Evolutionary conservation across 2,113 vertebrate species (phyloP).

Genomic region (Pygoscelis adeliae): DNA sequence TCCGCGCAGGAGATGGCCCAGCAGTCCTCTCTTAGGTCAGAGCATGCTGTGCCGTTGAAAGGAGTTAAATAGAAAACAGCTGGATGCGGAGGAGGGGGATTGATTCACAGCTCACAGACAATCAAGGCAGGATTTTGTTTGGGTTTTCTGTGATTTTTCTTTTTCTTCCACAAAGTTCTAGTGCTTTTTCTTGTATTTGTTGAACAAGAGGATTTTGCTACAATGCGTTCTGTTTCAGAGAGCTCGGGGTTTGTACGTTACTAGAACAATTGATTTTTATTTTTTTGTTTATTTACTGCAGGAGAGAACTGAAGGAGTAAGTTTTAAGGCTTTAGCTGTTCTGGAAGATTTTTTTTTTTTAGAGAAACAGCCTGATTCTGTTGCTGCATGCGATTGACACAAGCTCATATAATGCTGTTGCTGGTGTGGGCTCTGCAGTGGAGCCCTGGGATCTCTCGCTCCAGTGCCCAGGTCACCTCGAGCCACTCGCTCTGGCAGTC

Average conservation of each 20-base stretch:
- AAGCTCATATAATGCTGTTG: not conserved
- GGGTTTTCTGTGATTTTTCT: not conserved
- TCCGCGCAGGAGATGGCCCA: fast-evolving
- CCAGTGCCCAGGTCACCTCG: not conserved
- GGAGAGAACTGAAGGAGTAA: not conserved
- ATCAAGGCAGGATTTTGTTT: not conserved
- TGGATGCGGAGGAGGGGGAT: not conserved
- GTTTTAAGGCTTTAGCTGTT: slow-evolving; percentile 2
- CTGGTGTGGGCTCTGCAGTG: not conserved
- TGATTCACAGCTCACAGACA: not conserved
- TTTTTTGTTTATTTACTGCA: not conserved
- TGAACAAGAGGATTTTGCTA: not conserved
- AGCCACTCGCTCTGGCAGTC: not conserved
- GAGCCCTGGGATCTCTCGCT: not conserved
- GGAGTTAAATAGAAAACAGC: not conserved
- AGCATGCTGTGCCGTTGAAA: not conserved
- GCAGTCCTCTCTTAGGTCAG: not conserved
- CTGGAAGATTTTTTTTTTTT: not conserved
- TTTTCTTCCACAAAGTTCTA: not conserved
- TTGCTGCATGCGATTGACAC: not conserved
- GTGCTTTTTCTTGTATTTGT: not conserved
- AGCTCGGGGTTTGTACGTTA: not conserved
- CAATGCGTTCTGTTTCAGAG: not conserved
- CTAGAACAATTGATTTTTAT: slow-evolving; percentile 59
- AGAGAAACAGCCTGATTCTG: not conserved